Base-by-base conservation (phyloP, 2,113 vertebrate genomes). In the Passer domesticus region DNA sequence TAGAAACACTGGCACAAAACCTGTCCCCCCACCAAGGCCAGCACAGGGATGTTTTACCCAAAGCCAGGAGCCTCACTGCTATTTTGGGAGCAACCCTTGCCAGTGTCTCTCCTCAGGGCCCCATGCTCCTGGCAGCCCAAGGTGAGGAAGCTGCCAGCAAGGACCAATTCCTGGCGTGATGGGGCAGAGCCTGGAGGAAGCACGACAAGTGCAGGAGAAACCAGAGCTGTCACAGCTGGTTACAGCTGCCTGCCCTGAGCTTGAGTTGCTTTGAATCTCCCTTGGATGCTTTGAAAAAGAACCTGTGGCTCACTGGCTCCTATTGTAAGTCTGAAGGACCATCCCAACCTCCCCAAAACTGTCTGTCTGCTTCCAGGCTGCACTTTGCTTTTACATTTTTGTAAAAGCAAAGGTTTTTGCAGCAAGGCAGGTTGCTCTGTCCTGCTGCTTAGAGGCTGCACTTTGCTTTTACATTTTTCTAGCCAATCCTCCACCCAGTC, bases 201-300 rank as follows among this genome's bases (percentile, higher is more conserved):
- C 66, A 47, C 0, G 0, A 62, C 33, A 55, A 82, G 62, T 4
- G 1, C 60, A 39, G 64, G 44, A 18, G 11, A 60, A 87, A 68
- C 19, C 83, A 53, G 56, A 95, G 77, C 73, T 95, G 89, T 87
- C 95, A 77, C 78, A 78, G 73, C 73, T 80, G 83, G 37, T 80
- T 80, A 69, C 0, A 0, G 80, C 64, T 73, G 62, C 1, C 0
- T 30, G 6, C 15, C 2, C 5, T n/a, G 60, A 84, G 86, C 60
- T 22, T 13, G 49, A 60, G 53, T 18, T 2, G 1, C 47, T 47
- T 64, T 43, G 39, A 43, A 11, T 1, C 13, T 20, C 47, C 39
- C 67, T 79, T 25, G 58, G 47, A 39, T 37, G 55, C 67, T 74
- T 63, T 39, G 46, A 15, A 52, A 86, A 90, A 64, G 16, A 88